Evolutionary conservation across 2,797 vertebrate genomes (phyloP).

Genomic region (Silurus aristotelis): DNA sequence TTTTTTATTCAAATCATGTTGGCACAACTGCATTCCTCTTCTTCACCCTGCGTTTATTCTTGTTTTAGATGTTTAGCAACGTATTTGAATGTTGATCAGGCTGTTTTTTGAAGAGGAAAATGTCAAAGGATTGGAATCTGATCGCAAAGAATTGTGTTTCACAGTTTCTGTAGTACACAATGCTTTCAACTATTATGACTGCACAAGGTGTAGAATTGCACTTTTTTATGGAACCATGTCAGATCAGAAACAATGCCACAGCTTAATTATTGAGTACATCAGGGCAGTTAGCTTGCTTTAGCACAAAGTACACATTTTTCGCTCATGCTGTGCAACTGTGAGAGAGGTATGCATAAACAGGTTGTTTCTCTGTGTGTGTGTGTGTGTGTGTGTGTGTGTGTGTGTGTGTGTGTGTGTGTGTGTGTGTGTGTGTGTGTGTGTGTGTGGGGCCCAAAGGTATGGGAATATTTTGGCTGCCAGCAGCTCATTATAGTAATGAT

Average conservation of each 20-base stretch:
- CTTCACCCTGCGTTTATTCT: background rate
- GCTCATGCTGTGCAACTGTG: conserved; percentile 11
- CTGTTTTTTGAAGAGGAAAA: background rate
- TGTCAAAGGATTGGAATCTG: conserved; percentile 6
- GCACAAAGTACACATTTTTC: conserved; percentile 20
- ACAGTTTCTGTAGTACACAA: conserved; percentile 7
- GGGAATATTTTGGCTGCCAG: conserved; percentile 42
- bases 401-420: conserved; percentile 6
- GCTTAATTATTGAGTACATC: conserved; percentile 22
- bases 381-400: background rate
- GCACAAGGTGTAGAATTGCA: background rate
- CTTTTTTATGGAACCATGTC: background rate
- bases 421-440: background rate
- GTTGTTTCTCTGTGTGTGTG: background rate
- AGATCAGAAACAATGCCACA: conserved; percentile 21
- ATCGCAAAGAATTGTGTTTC: background rate
- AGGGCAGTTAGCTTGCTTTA: conserved; percentile 21
- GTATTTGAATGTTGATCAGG: conserved; percentile 10
- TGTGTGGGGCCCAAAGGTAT: conserved; percentile 30
- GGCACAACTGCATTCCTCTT: background rate
- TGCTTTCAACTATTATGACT: background rate
- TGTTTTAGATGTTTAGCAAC: background rate
- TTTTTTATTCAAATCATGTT: conserved; percentile 10
- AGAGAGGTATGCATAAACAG: background rate
- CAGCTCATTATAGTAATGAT: conserved; percentile 53